phyloP scores from a whole-genome alignment of 2,797 vertebrate species.

The Lophius americanus region DNA sequence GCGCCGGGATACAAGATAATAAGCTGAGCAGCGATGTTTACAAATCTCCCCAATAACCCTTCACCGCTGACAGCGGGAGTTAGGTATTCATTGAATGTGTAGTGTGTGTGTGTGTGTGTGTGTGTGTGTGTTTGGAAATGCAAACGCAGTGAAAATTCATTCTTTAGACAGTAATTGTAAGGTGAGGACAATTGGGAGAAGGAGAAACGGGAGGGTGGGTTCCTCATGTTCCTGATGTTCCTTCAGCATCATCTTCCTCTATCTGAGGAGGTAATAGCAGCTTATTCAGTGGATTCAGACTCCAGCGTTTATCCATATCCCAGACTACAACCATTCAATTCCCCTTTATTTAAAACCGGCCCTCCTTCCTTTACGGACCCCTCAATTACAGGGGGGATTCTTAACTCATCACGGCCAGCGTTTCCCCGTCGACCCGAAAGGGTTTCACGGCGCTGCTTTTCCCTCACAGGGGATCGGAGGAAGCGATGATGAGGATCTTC shows the following conservation, averaged over 20 bases:
- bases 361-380: constrained; percentile 56
- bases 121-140: constrained; percentile 10
- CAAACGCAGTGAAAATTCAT: constrained; percentile 58
- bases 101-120: constrained; percentile 14
- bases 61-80: constrained; percentile 59
- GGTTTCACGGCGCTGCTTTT: constrained; percentile 42
- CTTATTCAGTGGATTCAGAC: constrained; percentile 56
- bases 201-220: constrained; percentile 28
- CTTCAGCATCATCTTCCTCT: constrained; percentile 46
- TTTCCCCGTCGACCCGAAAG: constrained; percentile 45
- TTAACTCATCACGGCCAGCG: constrained; percentile 64
- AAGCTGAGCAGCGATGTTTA: constrained; percentile 71
- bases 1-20: constrained; percentile 62
- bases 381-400: constrained; percentile 64
- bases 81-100: constrained; percentile 75
- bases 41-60: constrained; percentile 74
- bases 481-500: constrained; percentile 62
- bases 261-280: constrained; percentile 59
- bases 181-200: constrained; percentile 59
- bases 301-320: constrained; percentile 58
- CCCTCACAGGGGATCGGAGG: constrained; percentile 44
- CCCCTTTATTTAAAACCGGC: constrained; percentile 54
- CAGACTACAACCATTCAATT: constrained; percentile 56
- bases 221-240: constrained; percentile 51
- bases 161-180: constrained; percentile 63